These are phyloP conservation scores for Leucophora obtusa DNA, from an alignment of 2,888 invertebrate species.

Conservation along the genomic window DNA sequence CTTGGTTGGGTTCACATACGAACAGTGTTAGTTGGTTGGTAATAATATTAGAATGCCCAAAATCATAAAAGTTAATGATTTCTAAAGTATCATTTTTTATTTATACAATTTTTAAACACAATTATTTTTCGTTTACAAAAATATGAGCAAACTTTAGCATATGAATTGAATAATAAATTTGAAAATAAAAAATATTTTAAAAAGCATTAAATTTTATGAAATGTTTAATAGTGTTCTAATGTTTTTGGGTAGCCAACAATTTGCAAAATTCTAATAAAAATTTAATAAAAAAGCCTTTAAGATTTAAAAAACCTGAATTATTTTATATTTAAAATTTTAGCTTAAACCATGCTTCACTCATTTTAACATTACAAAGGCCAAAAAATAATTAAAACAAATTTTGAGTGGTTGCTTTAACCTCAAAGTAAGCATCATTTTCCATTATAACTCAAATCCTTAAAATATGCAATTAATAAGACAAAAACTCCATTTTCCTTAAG, in stretches of 20 bases:
- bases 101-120: constrained; percentile 24
- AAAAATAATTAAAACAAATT: background rate
- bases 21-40: constrained; percentile 18
- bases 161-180: too few relatives aligned
- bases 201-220: too few relatives aligned
- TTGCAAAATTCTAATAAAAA: too few relatives aligned
- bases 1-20: constrained; percentile 22
- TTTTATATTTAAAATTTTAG: too few relatives aligned
- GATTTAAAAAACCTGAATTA: too few relatives aligned
- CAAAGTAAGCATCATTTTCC: constrained; percentile 33
- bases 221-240: too few relatives aligned
- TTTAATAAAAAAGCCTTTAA: too few relatives aligned
- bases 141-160: too few relatives aligned
- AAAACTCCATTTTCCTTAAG: background rate
- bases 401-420: background rate
- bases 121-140: constrained; percentile 3
- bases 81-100: background rate
- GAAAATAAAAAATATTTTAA: too few relatives aligned
- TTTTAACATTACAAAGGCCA: background rate
- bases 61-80: constrained; percentile 47
- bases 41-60: constrained; percentile 55
- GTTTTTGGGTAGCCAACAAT: too few relatives aligned
- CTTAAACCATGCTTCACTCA: too few relatives aligned
- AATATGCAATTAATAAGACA: constrained; percentile 34
- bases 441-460: constrained; percentile 13